Percentiles rank a stretch among this genome's conserved stretches.
These are phyloP conservation scores for Lasiurus cinereus DNA, from an alignment of 2,113 vertebrate species.

Conservation along the genomic window DNA sequence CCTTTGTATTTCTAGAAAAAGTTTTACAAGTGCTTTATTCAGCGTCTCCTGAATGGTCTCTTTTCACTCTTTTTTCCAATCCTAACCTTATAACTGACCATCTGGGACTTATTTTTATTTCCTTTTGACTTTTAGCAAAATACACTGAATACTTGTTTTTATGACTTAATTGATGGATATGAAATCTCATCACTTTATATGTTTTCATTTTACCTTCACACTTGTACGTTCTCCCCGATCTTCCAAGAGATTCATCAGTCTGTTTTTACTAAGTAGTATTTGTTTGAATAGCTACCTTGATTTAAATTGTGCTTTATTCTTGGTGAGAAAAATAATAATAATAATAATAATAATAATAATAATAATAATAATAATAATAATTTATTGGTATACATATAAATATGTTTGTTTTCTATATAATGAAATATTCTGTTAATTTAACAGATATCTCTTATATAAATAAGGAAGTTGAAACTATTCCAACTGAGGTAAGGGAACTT, in stretches of 20 bases:
- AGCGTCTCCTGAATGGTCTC: background rate
- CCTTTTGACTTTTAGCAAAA: background rate
- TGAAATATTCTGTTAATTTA: conserved; percentile 55
- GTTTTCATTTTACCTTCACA: background rate
- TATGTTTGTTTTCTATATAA: conserved; percentile 50
- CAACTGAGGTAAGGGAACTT: conserved; percentile 71
- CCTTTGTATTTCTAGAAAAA: conserved; percentile 18
- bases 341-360: background rate
- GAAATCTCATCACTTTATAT: background rate
- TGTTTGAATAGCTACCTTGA: conserved; percentile 40
- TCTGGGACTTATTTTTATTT: conserved; percentile 58
- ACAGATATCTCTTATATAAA: background rate
- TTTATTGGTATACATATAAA: background rate
- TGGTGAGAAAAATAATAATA: conserved; percentile 32
- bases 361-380: background rate
- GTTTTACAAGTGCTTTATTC: background rate
- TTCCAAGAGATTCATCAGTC: background rate
- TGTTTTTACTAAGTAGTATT: conserved; percentile 56
- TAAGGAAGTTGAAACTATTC: background rate
- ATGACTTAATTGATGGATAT: background rate
- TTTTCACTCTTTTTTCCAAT: conserved; percentile 4
- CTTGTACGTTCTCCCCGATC: background rate
- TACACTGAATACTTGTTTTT: background rate
- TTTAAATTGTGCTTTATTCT: conserved; percentile 56
- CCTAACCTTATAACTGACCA: background rate